Percentiles rank a stretch among this genome's conserved stretches.
phyloP scores from a whole-genome alignment of 2,797 vertebrate genomes.

The Amblyopsis hoosieri region DNA sequence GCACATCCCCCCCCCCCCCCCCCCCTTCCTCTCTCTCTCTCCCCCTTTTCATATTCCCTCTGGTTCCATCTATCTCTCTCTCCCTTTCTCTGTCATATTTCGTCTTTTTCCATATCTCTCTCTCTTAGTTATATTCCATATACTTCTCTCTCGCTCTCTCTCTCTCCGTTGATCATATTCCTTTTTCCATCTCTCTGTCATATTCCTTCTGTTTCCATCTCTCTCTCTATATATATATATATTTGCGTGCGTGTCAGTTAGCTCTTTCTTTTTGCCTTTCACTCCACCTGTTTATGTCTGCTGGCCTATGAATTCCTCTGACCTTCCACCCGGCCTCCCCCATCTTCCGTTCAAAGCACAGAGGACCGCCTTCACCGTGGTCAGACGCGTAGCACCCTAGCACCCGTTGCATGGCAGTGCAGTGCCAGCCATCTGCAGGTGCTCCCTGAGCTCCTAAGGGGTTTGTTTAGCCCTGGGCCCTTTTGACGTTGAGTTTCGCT shows the following conservation, averaged over 20 bases:
- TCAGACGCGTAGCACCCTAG: too few relatives aligned
- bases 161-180: background rate
- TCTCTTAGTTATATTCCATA: slow-evolving; percentile 38
- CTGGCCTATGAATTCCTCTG: too few relatives aligned
- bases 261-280: slow-evolving; percentile 4
- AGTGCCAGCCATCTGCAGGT: too few relatives aligned
- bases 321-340: slow-evolving; percentile 4
- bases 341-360: slow-evolving; percentile 44
- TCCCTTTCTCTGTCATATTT: slow-evolving; percentile 37
- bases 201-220: too few relatives aligned
- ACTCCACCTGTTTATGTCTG: too few relatives aligned
- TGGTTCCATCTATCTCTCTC: slow-evolving; percentile 22
- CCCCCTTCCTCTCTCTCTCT: slow-evolving; percentile 26
- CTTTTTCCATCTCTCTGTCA: too few relatives aligned
- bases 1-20: slow-evolving; percentile 43
- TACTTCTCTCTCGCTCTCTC: slow-evolving; percentile 30
- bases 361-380: slow-evolving; percentile 27
- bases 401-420: too few relatives aligned
- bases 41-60: background rate
- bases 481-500: too few relatives aligned
- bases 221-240: too few relatives aligned
- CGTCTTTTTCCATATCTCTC: slow-evolving; percentile 34
- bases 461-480: too few relatives aligned
- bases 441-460: too few relatives aligned
- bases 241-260: too few relatives aligned